Percentiles rank a stretch among this genome's conserved stretches.
Evolutionary conservation across 2,113 vertebrate genomes (phyloP).

Genomic region (Cryptoleucopteryx plumbea): DNA sequence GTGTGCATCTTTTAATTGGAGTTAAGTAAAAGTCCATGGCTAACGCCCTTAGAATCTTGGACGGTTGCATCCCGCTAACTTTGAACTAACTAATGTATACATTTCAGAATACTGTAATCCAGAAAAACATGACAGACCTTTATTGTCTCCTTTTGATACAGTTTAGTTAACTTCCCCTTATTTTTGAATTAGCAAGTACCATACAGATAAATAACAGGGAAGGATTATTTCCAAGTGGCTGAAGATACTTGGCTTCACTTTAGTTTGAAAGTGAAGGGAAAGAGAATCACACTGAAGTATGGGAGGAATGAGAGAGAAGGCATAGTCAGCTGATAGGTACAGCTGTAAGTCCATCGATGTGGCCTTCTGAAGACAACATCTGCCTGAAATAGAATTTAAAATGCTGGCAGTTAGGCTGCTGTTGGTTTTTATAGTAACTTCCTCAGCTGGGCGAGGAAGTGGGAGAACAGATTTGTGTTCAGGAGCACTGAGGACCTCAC

Average conservation of each 20-base stretch:
- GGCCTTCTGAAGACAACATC: not conserved
- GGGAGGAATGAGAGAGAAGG: not conserved
- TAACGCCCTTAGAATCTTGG: not conserved
- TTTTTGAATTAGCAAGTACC: not conserved
- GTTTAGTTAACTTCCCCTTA: not conserved
- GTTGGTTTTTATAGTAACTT: not conserved
- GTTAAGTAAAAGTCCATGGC: not conserved
- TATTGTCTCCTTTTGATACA: not conserved
- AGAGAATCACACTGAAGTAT: not conserved
- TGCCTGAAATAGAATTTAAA: not conserved
- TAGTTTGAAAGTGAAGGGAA: not conserved
- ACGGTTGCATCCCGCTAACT: not conserved
- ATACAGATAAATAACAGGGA: not conserved
- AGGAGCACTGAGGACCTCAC: not conserved
- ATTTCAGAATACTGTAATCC: not conserved
- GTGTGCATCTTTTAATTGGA: not conserved
- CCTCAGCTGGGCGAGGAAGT: not conserved
- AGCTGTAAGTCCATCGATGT: not conserved
- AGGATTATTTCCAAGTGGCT: not conserved
- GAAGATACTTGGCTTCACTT: not conserved
- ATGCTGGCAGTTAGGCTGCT: not conserved
- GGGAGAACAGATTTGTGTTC: not conserved
- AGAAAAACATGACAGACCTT: not conserved
- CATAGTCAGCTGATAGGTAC: not conserved
- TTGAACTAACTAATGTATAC: not conserved